These are phyloP conservation scores for Ophion ventricosus DNA, from an alignment of 2,888 invertebrate species.

Conservation along the genomic window DNA sequence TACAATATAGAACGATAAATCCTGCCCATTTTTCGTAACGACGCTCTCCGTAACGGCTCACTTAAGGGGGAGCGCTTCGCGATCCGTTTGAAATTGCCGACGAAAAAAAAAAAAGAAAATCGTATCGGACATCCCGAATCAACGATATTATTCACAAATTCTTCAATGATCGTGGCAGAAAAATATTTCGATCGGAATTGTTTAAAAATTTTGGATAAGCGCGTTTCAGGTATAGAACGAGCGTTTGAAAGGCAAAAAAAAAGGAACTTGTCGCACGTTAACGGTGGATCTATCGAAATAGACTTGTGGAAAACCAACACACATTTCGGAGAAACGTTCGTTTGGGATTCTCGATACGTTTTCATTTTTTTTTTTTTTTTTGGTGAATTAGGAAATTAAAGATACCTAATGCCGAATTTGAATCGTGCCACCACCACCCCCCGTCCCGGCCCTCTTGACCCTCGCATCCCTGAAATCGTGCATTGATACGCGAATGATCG, in stretches of 20 bases:
- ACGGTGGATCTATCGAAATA: not conserved
- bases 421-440: slow-evolving; percentile 10
- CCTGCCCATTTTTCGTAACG: slow-evolving; percentile 65
- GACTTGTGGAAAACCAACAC: not conserved
- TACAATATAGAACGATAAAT: slow-evolving; percentile 53
- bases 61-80: slow-evolving; percentile 24
- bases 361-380: too few species aligned
- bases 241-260: not conserved
- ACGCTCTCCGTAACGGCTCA: slow-evolving; percentile 56
- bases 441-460: not conserved
- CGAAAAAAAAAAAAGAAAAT: slow-evolving; percentile 32
- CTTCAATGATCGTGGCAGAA: not conserved
- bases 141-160: not conserved
- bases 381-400: not conserved
- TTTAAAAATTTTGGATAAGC: not conserved
- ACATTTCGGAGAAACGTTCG: slow-evolving; percentile 8
- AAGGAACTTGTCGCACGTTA: not conserved
- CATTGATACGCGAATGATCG: not conserved
- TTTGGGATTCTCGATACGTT: not conserved
- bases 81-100: not conserved
- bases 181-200: not conserved
- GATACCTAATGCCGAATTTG: slow-evolving; percentile 15
- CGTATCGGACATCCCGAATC: not conserved
- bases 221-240: not conserved
- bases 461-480: not conserved